Evolutionary conservation across 2,888 invertebrate genomes (phyloP), one percentile per base, ranked within the genome.

Genomic region (Strigamia maritima): DNA sequence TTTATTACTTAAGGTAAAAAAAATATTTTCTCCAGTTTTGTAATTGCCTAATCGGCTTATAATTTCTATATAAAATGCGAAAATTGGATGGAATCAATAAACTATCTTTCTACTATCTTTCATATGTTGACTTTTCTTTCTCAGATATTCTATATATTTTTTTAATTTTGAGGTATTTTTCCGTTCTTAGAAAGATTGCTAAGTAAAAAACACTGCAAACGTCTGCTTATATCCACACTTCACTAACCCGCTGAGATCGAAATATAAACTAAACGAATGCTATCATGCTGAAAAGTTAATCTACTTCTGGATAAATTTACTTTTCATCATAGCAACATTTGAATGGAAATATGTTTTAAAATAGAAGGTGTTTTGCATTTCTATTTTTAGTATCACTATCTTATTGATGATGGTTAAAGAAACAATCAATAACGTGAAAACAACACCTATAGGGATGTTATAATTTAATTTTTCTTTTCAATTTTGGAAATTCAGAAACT

Each of bases 381-480:
- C 54, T 54, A 54, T 54, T 54, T 54, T 54, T 54, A 54, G 54
- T n/a, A 54, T 49, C 49, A 49, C 19, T 19, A 54, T 54, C 54
- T 2, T 54, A 54, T 54, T 54, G 54, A 54, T 19, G 54, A 54
- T 19, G 54, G 54, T 19, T 54, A 54, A 19, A n/a, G 54, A 54
- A 19, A 54, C 54, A 54, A 54, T 54, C 54, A 54, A 54, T 54
- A 54, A 54, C 35, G 19, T 19, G 54, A n/a, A 8, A 54, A 54
- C 16, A 54, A 54, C 54, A 54, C 2, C 22, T 54, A n/a, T n/a
- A 8, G 2, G 54, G 2, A 3, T 16, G n/a, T 54, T 54, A 35
- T 35, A 6, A 19, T n/a, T 54, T 19, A 54, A 19, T 19, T 19
- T 3, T 2, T 54, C 19, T 19, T 19, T 54, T 19, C n/a, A n/a